These are phyloP conservation scores for Centruroides vittatus DNA, from an alignment of 1,140 invertebrate species.

Conservation along the genomic window DNA sequence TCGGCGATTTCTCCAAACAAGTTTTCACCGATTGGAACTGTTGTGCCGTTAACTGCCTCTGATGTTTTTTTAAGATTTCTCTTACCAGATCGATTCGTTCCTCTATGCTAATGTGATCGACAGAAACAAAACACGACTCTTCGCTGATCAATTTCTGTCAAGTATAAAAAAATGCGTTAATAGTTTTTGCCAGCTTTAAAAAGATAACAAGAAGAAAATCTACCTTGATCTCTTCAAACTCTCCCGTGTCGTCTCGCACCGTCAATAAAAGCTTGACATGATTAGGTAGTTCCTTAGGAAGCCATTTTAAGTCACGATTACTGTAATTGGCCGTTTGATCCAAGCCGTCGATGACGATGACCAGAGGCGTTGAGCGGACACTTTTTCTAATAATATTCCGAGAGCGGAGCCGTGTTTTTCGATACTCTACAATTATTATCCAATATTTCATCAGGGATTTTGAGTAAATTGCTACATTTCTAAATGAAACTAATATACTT, in stretches of 20 bases:
- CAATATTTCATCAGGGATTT: no score
- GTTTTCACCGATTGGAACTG: background rate
- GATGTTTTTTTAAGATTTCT: background rate
- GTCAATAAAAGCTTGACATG: conserved; percentile 57
- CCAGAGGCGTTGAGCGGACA: conserved; percentile 39
- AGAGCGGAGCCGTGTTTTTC: conserved; percentile 34
- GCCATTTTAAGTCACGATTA: conserved; percentile 39
- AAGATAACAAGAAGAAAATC: background rate
- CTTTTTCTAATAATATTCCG: conserved; percentile 33
- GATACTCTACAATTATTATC: conserved; percentile 28
- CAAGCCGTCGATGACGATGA: conserved; percentile 54
- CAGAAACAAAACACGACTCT: no score
- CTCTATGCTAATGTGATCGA: background rate
- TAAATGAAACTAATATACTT: no score
- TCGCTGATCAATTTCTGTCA: no score
- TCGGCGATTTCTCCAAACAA: background rate
- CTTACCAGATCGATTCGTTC: background rate
- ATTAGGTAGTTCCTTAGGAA: conserved; percentile 47
- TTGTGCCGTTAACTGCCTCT: background rate
- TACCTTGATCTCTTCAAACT: conserved; percentile 30
- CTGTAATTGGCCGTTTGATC: conserved; percentile 40
- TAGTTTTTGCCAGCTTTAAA: no score
- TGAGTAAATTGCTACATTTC: no score
- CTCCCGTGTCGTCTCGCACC: conserved; percentile 39
- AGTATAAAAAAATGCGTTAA: no score